Evolutionary conservation across 2,113 vertebrate genomes (phyloP).

Genomic region (Malurus elegans): DNA sequence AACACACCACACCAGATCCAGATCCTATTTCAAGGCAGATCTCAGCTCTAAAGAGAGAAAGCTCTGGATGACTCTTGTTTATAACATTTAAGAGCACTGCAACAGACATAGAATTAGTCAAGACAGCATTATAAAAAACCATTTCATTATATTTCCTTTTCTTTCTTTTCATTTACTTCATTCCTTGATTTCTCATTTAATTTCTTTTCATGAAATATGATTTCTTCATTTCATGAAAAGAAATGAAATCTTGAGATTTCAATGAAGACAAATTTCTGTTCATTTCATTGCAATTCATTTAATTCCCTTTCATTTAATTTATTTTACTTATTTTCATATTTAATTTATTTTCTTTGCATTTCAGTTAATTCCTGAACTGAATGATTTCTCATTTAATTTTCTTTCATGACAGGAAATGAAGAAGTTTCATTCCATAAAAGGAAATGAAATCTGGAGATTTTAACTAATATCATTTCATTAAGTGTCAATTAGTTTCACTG

Average conservation of each 20-base stretch:
- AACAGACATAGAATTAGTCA: not conserved
- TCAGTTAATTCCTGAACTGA: not conserved
- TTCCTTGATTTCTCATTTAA: not conserved
- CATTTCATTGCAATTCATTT: not conserved
- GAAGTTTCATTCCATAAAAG: not conserved
- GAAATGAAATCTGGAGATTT: too few relatives aligned
- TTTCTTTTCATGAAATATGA: not conserved
- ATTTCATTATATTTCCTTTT: not conserved
- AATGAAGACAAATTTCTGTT: not conserved
- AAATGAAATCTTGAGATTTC: not conserved
- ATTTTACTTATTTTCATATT: not conserved
- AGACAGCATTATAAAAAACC: not conserved
- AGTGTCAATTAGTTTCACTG: not conserved
- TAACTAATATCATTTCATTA: too few relatives aligned
- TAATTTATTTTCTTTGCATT: not conserved
- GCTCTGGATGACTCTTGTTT: not conserved
- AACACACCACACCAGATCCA: too few relatives aligned
- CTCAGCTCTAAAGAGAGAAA: conserved; percentile 50
- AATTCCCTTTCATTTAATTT: not conserved
- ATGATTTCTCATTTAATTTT: not conserved
- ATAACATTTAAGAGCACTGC: not conserved
- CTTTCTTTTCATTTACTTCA: not conserved
- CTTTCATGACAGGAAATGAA: not conserved
- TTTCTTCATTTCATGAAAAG: not conserved
- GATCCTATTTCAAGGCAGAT: too few relatives aligned